These are phyloP conservation scores for Ypsolopha sequella DNA, from an alignment of 2,888 invertebrate species.

Conservation along the genomic window DNA sequence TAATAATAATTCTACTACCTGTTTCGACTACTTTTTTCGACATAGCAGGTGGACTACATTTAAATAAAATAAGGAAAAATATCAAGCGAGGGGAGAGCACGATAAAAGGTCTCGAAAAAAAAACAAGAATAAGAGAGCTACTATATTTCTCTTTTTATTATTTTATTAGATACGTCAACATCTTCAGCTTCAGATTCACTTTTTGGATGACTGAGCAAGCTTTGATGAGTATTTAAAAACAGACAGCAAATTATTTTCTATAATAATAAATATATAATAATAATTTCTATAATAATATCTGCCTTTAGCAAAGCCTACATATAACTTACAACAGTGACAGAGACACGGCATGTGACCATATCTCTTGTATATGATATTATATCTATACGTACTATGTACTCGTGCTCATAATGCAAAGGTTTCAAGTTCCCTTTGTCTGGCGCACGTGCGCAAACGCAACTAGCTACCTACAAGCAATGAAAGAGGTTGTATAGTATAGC, in stretches of 20 bases:
- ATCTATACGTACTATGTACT: background rate
- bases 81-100: background rate
- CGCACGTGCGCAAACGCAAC: constrained; percentile 26
- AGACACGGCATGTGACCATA: no score
- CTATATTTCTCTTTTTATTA: no score
- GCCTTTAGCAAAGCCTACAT: no score
- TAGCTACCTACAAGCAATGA: constrained; percentile 1
- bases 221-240: background rate
- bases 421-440: constrained; percentile 32
- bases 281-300: no score
- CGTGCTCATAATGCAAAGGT: constrained; percentile 13
- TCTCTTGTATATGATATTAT: no score
- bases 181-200: no score
- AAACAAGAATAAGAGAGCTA: background rate
- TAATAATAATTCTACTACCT: background rate
- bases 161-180: no score
- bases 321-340: no score
- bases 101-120: background rate
- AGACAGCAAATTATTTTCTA: no score
- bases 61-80: background rate
- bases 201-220: background rate
- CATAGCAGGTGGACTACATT: constrained; percentile 1
- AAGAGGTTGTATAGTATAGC: no score
- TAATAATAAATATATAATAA: no score
- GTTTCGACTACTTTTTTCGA: background rate